phyloP scores from a whole-genome alignment of 2,113 vertebrate genomes.

The Perccottus glenii region DNA sequence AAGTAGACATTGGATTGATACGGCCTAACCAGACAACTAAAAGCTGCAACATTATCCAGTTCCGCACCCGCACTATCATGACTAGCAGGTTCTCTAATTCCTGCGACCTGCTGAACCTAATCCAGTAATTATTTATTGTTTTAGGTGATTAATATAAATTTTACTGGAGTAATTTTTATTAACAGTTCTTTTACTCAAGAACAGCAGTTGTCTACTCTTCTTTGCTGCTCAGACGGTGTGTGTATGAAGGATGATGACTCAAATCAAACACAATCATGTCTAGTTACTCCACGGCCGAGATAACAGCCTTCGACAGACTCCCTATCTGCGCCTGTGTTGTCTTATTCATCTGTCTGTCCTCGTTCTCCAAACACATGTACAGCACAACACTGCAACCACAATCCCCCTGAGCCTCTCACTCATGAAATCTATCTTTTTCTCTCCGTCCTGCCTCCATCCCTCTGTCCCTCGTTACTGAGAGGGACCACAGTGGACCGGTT shows the following conservation, averaged over 20 bases:
- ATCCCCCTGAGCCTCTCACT: slow-evolving; percentile 64
- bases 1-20: no score
- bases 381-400: slow-evolving; percentile 68
- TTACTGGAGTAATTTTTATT: no score
- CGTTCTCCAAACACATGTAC: slow-evolving; percentile 70
- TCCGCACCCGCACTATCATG: no score
- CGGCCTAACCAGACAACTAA: no score
- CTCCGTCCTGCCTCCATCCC: background rate
- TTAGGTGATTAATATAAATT: no score
- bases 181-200: background rate
- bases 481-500: slow-evolving; percentile 46
- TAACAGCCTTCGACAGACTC: slow-evolving; percentile 51
- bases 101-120: no score
- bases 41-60: no score
- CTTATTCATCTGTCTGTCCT: slow-evolving; percentile 38
- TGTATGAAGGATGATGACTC: slow-evolving; percentile 26
- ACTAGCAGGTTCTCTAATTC: no score
- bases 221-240: background rate
- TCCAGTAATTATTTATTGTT: no score
- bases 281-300: slow-evolving; percentile 49
- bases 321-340: slow-evolving; percentile 17
- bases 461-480: background rate
- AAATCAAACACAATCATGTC: slow-evolving; percentile 61
- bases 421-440: slow-evolving; percentile 64
- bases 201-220: background rate